A percentile compares a stretch with the other conserved stretches of the same genome.
Conservation (phyloP, 2,113 vertebrate species). For the Mungos mungo region DNA sequence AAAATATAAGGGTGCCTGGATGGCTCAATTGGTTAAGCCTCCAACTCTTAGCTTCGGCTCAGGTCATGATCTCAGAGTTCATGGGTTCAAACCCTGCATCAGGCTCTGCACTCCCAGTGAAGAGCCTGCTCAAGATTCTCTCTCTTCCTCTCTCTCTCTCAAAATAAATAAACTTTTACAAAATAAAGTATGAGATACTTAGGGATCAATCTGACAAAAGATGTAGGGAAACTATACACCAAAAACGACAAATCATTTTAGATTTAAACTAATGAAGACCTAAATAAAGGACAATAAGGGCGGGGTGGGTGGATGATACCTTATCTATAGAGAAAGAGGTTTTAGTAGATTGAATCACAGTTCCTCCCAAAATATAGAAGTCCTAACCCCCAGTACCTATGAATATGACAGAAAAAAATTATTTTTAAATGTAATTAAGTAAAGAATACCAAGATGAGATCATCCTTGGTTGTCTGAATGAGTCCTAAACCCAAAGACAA, state of each 20-base stretch:
- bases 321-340: neutral
- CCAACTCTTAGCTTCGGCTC: neutral
- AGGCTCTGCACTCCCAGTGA: neutral
- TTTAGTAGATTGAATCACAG: neutral
- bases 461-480: neutral
- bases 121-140: neutral
- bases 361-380: neutral
- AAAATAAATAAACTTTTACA: neutral
- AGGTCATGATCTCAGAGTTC: neutral
- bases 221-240: neutral
- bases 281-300: neutral
- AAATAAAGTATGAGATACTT: neutral
- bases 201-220: neutral
- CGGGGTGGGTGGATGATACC: too few species aligned
- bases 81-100: neutral
- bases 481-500: neutral
- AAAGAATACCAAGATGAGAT: neutral
- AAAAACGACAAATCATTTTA: neutral
- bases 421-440: neutral
- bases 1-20: neutral
- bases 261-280: neutral
- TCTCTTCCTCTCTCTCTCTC: neutral
- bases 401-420: neutral
- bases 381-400: too few species aligned
- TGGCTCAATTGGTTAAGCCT: neutral